Evolutionary conservation across 2,888 invertebrate genomes (phyloP), one percentile per base, ranked within the genome.

Genomic region (Fabriciana adippe): DNA sequence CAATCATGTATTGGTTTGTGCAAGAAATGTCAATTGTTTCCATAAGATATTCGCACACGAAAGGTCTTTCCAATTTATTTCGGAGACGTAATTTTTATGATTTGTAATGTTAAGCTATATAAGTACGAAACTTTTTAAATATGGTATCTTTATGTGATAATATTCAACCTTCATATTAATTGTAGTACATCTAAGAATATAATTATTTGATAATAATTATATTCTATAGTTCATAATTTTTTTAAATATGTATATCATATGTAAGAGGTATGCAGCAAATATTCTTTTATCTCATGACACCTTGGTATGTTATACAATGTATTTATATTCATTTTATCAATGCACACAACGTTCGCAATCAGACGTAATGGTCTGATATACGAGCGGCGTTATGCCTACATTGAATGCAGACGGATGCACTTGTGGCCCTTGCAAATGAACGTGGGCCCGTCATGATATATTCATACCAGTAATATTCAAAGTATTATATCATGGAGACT

Each of bases 341-440:
- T 90, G 87, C 86, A 81, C 73, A 74, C 80, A 81, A 74, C 85
- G 86, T 86, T 81, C 82, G 83, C 89, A 90, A 90, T 89, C 84
- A 88, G 81, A 72, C 80, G 81, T 86, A 90, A 91, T 89, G 75
- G 85, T 72, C 80, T 88, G 88, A 90, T 88, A 80, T 86, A 89
- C 78, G 83, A 78, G 79, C 75, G 79, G 69, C 72, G 70, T 72
- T 74, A 72, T 55, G 73, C 68, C 71, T 72, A 71, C 74, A 75
- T 68, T 75, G 72, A 73, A 72, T 75, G 77, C 77, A 77, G 73
- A 74, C 76, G 87, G 86, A 88, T 87, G 88, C 87, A 85, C 79
- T 85, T 79, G 76, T 81, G 83, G 77, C 78, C 79, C 79, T 82
- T 79, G 81, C 84, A 82, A 87, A 83, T 86, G 84, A 81, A 79